phyloP scores from a whole-genome alignment of 92 coral and sea anemone species.

The Virgularia gustaviana region DNA sequence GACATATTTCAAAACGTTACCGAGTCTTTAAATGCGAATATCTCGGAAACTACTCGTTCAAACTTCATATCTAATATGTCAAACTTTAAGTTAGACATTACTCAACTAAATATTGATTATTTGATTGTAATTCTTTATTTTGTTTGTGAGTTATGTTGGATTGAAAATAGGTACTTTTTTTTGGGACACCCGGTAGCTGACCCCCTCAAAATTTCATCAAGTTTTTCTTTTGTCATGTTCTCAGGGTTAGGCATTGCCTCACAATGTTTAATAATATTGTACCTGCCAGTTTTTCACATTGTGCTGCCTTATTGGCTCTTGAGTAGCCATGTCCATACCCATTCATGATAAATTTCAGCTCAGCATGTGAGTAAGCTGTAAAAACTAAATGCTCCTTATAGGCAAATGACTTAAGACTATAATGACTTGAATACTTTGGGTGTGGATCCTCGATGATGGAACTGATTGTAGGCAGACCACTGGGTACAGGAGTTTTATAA shows the following conservation, averaged over 20 bases:
- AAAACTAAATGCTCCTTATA: background rate
- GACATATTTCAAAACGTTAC: too few relatives aligned
- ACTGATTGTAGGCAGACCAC: constrained; percentile 2
- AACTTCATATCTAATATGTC: too few relatives aligned
- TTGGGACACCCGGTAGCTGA: too few relatives aligned
- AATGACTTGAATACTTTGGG: constrained; percentile 30
- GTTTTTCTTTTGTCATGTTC: constrained; percentile 22
- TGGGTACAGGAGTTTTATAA: background rate
- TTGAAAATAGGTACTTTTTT: too few relatives aligned
- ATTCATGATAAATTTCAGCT: constrained; percentile 27
- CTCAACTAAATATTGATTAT: too few relatives aligned
- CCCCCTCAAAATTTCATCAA: background rate
- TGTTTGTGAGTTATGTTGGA: too few relatives aligned
- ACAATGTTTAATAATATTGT: background rate
- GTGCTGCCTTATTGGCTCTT: constrained; percentile 12
- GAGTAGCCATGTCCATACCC: constrained; percentile 1
- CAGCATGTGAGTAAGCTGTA: background rate
- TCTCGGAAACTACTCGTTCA: too few relatives aligned
- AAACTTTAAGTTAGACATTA: too few relatives aligned
- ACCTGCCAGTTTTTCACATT: constrained; percentile 22
- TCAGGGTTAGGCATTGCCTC: constrained; percentile 33
- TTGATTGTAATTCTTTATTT: too few relatives aligned
- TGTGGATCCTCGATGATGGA: constrained; percentile 10
- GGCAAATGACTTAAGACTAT: constrained; percentile 23
- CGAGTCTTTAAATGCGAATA: too few relatives aligned